Percentiles rank a stretch among this genome's conserved stretches.
These are phyloP conservation scores for Ctenicera cuprea DNA, from an alignment of 2,888 invertebrate genomes.

Conservation along the genomic window DNA sequence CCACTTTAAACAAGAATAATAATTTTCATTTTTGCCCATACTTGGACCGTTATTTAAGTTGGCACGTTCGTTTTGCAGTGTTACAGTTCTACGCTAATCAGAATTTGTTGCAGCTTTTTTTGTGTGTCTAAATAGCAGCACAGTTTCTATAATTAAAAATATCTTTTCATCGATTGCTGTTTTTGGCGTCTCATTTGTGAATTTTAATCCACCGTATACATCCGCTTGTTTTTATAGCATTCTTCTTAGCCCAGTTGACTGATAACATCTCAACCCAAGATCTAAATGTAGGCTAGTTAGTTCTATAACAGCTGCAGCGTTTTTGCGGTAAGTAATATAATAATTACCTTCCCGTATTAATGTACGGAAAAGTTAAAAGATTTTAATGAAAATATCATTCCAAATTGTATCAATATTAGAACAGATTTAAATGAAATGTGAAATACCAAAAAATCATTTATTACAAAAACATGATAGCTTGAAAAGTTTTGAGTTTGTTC, in stretches of 20 bases:
- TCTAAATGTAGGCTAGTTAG: conserved; percentile 8
- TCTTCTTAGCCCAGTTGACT: conserved; percentile 37
- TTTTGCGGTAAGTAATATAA: background rate
- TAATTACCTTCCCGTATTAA: background rate
- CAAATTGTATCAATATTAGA: too few relatives aligned
- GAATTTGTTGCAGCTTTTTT: conserved; percentile 38
- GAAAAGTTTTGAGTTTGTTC: too few relatives aligned
- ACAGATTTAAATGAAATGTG: too few relatives aligned
- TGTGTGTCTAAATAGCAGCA: conserved; percentile 33
- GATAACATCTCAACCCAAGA: conserved; percentile 27
- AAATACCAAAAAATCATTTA: too few relatives aligned
- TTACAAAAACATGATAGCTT: too few relatives aligned
- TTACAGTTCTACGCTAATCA: conserved; percentile 31
- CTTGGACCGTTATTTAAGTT: conserved; percentile 22
- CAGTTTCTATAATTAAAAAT: conserved; percentile 38
- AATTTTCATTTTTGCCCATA: conserved; percentile 26
- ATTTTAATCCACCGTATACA: conserved; percentile 29
- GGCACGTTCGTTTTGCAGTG: conserved; percentile 27
- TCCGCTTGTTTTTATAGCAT: conserved; percentile 42
- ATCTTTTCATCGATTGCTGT: conserved; percentile 30
- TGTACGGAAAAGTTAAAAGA: too few relatives aligned
- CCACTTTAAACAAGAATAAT: conserved; percentile 12
- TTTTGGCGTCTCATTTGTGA: conserved; percentile 34
- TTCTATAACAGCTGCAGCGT: background rate
- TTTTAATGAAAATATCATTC: too few relatives aligned